Conservation (phyloP, 2,797 vertebrate species). For the Gobionotothen gibberifrons region DNA sequence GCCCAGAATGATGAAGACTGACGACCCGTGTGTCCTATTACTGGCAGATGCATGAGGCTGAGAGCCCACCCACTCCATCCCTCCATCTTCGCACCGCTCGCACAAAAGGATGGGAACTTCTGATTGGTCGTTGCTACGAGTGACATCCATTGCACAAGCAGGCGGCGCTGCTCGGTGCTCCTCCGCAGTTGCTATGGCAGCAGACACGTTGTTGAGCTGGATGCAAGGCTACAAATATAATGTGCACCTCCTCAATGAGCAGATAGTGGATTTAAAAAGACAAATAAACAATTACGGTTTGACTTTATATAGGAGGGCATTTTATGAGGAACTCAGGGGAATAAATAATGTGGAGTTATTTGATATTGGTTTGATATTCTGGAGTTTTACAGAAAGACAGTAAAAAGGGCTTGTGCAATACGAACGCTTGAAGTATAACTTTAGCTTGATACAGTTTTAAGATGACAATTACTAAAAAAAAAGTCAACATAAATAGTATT, state of each 20-base stretch:
- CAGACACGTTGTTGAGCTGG: constrained; percentile 83
- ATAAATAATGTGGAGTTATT: background rate
- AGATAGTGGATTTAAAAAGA: constrained; percentile 20
- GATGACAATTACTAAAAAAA: background rate
- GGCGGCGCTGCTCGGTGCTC: constrained; percentile 81
- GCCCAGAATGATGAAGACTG: constrained; percentile 69
- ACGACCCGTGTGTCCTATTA: constrained; percentile 76
- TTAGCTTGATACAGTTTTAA: constrained; percentile 20
- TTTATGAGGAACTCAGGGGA: background rate
- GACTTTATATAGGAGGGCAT: background rate
- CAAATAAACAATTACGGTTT: background rate
- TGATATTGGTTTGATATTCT: background rate
- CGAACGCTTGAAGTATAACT: constrained; percentile 13
- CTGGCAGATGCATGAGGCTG: constrained; percentile 62
- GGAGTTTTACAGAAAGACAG: background rate
- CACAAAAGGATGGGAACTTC: constrained; percentile 84
- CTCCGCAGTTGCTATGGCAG: constrained; percentile 90
- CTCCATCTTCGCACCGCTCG: constrained; percentile 79
- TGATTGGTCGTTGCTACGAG: constrained; percentile 88
- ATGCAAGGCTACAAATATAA: constrained; percentile 76
- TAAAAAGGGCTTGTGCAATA: background rate
- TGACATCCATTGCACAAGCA: constrained; percentile 85
- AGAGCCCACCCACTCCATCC: constrained; percentile 79
- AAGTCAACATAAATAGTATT: constrained; percentile 1
- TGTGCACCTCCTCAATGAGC: constrained; percentile 50